phyloP scores from a whole-genome alignment of 2,113 vertebrate species.

The Tenrec ecaudatus region DNA sequence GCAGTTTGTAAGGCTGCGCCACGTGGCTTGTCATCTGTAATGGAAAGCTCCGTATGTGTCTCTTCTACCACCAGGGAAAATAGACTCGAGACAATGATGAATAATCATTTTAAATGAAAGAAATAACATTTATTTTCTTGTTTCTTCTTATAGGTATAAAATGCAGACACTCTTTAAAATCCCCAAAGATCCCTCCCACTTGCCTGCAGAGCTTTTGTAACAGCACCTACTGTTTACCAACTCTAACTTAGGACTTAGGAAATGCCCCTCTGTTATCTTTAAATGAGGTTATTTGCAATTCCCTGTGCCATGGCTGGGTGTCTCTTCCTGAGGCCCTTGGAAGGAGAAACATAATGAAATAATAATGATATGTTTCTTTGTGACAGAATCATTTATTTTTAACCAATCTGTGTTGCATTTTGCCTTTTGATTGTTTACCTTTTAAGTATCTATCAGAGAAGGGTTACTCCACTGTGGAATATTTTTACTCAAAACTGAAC shows the following conservation, averaged over 20 bases:
- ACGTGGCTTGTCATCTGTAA: slow-evolving; percentile 47
- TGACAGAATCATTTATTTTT: slow-evolving; percentile 71
- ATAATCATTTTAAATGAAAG: slow-evolving; percentile 59
- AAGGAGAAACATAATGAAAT: slow-evolving; percentile 64
- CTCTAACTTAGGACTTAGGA: slow-evolving; percentile 58
- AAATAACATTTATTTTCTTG: slow-evolving; percentile 50
- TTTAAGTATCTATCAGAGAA: slow-evolving; percentile 74
- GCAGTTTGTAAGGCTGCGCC: slow-evolving; percentile 20
- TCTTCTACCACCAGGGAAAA: slow-evolving; percentile 38
- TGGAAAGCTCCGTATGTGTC: slow-evolving; percentile 49
- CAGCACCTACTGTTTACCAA: slow-evolving; percentile 65
- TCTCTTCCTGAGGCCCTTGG: slow-evolving; percentile 38
- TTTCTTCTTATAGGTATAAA: slow-evolving; percentile 44
- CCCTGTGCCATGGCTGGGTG: slow-evolving; percentile 37
- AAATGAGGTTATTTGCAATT: slow-evolving; percentile 70
- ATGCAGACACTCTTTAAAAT: slow-evolving; percentile 50
- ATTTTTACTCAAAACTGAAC: slow-evolving; percentile 77
- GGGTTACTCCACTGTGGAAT: slow-evolving; percentile 66
- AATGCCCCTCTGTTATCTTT: slow-evolving; percentile 64
- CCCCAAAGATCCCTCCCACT: slow-evolving; percentile 6
- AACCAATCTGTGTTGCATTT: slow-evolving; percentile 38
- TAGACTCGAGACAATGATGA: slow-evolving; percentile 19
- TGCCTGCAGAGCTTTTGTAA: slow-evolving; percentile 32
- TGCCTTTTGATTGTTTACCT: slow-evolving; percentile 68
- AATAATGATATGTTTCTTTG: slow-evolving; percentile 68